Conservation (phyloP, 2,797 vertebrate genomes). For the Gymnodraco acuticeps region DNA sequence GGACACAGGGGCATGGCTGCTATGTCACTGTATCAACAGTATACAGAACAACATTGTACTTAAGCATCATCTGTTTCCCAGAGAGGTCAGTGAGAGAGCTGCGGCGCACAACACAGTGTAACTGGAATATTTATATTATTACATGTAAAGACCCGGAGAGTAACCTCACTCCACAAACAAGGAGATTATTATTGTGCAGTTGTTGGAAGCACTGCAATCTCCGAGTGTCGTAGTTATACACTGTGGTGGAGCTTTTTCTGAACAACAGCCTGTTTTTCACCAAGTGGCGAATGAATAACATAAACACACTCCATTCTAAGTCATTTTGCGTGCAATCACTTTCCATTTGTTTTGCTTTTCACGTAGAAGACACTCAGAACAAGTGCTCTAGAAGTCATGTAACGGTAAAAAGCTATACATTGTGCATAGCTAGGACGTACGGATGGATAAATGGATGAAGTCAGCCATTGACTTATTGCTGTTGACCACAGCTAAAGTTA, state of each 20-base stretch:
- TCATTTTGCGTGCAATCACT: no score
- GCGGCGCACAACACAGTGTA: conserved; percentile 46
- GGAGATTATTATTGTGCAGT: conserved; percentile 40
- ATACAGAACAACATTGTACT: conserved; percentile 62
- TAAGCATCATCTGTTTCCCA: conserved; percentile 62
- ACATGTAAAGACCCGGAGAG: conserved; percentile 53
- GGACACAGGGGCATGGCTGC: conserved; percentile 60
- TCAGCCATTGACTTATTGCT: no score
- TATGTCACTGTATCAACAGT: conserved; percentile 60
- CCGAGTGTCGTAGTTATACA: conserved; percentile 9
- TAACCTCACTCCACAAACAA: conserved; percentile 65
- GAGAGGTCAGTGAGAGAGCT: conserved; percentile 67
- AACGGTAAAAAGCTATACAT: no score
- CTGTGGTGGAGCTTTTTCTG: neutral
- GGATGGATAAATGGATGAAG: no score
- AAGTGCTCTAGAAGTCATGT: no score
- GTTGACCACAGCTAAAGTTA: no score
- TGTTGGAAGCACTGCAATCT: conserved; percentile 27
- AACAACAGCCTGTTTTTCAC: neutral
- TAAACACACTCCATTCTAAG: no score
- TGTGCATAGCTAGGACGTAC: no score
- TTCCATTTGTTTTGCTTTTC: no score
- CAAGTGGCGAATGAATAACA: no score
- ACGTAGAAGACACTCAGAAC: no score
- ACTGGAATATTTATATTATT: conserved; percentile 70